Base-by-base conservation (phyloP, 2,797 vertebrate genomes). In the Diceros bicornis region DNA sequence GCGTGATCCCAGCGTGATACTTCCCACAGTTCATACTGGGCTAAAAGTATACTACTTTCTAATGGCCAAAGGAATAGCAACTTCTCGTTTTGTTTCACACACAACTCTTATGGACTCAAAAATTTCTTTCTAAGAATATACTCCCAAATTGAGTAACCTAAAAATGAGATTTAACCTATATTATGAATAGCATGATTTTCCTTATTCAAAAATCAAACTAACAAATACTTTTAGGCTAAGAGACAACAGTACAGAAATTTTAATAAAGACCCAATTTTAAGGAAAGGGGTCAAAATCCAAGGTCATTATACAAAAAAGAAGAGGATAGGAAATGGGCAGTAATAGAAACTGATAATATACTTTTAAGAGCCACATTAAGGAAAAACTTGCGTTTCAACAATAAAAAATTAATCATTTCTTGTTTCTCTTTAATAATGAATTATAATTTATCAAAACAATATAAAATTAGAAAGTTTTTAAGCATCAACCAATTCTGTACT, bases 51-150 rank as follows among this genome's bases (percentile, higher is more conserved):
- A 83, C 68, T 68, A 90, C 9, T 92, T 29, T 11, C 32, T 64
- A 93, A 89, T 21, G 11, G 32, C 37, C 37, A 95, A 96, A 68
- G 44, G 66, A 97, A 97, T 96, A 94, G 10, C 21, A 23, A 96
- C 78, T 52, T 16, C 4, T 8, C 52, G 14, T 89, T 93, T 85
- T 75, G 21, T 94, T 93, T 96, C 55, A 79, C 9, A 44, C 4
- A n/a, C 16, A 90, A 7, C 17, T 97, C n/a, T 68, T 47, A 89
- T 0, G 14, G 13, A 90, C 21, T 90, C 25, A 92, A 96, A 96
- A 82, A 66, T 41, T 66, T 62, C 85, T 71, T 91, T 94, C 55
- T 64, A 91, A 47, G 62, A 89, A 71, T 78, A 89, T 87, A 82
- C 2, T 91, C 25, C n/a, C 23, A 91, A 83, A 89, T 4, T 87